A percentile compares a stretch with the other conserved stretches of the same genome.
phyloP scores from a whole-genome alignment of 2,888 invertebrate genomes.

The Campaea margaritaria region DNA sequence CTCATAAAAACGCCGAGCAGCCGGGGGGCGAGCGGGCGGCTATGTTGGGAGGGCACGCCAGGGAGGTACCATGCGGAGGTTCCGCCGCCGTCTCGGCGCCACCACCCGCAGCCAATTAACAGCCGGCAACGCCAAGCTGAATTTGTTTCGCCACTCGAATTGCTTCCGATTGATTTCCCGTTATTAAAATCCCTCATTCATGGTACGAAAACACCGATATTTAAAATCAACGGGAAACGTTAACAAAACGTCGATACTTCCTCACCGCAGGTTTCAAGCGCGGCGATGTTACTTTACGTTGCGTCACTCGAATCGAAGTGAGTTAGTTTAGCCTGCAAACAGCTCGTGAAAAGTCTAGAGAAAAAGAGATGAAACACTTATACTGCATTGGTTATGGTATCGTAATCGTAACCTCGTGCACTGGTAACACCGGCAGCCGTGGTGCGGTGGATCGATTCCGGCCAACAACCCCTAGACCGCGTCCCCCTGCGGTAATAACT shows the following conservation, averaged over 20 bases:
- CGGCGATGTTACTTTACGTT: constrained; percentile 27
- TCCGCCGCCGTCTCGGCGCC: constrained; percentile 85
- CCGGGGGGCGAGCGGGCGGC: constrained; percentile 70
- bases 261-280: constrained; percentile 16
- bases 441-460: constrained; percentile 78
- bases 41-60: constrained; percentile 62
- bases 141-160: constrained; percentile 81
- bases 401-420: constrained; percentile 76
- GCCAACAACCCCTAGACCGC: constrained; percentile 78
- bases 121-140: constrained; percentile 79
- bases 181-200: constrained; percentile 59
- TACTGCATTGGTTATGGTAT: constrained; percentile 68
- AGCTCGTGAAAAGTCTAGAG: constrained; percentile 42
- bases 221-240: constrained; percentile 30
- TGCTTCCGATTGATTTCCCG: constrained; percentile 83
- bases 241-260: constrained; percentile 22
- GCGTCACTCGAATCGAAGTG: constrained; percentile 37
- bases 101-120: constrained; percentile 85
- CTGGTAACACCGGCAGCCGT: constrained; percentile 65
- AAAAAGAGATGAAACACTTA: constrained; percentile 44
- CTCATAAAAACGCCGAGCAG: constrained; percentile 79
- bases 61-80: constrained; percentile 82
- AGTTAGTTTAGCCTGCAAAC: constrained; percentile 27
- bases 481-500: constrained; percentile 76
- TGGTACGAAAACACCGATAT: constrained; percentile 47